A percentile compares a stretch with the other conserved stretches of the same genome.
Evolutionary conservation across 2,113 vertebrate species (phyloP).

Genomic region (Paralichthys olivaceus): DNA sequence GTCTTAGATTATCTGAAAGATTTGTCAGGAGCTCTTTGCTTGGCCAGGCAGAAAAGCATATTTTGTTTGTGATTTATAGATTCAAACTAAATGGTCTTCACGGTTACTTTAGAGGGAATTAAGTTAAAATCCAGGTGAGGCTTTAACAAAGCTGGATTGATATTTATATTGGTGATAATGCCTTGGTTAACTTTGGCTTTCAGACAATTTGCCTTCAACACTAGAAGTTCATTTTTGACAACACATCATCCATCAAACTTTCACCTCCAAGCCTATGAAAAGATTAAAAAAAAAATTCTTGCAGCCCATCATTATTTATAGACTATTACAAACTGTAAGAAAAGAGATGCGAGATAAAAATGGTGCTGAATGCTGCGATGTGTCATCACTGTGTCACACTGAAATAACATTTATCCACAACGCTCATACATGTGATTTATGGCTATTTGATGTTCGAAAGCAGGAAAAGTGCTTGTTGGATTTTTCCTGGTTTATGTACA

Average conservation of each 20-base stretch:
- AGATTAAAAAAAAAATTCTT: neutral
- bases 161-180: neutral
- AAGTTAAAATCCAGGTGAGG: slow-evolving; percentile 15
- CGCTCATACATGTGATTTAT: slow-evolving; percentile 17
- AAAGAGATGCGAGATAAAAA: neutral
- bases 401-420: neutral
- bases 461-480: slow-evolving; percentile 14
- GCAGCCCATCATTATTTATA: neutral
- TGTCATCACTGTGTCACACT: neutral
- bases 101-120: neutral
- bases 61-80: slow-evolving; percentile 33
- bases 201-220: slow-evolving; percentile 12
- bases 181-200: slow-evolving; percentile 29
- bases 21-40: slow-evolving; percentile 29
- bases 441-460: slow-evolving; percentile 6
- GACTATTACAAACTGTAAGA: neutral
- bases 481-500: slow-evolving; percentile 10
- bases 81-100: slow-evolving; percentile 19
- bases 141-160: neutral
- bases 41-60: neutral
- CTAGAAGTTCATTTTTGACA: slow-evolving; percentile 2
- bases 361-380: neutral
- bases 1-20: slow-evolving; percentile 43
- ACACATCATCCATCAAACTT: slow-evolving; percentile 14
- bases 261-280: neutral